These are phyloP conservation scores for Drosophila borborema DNA, from an alignment of 2,888 invertebrate species.

Conservation along the genomic window DNA sequence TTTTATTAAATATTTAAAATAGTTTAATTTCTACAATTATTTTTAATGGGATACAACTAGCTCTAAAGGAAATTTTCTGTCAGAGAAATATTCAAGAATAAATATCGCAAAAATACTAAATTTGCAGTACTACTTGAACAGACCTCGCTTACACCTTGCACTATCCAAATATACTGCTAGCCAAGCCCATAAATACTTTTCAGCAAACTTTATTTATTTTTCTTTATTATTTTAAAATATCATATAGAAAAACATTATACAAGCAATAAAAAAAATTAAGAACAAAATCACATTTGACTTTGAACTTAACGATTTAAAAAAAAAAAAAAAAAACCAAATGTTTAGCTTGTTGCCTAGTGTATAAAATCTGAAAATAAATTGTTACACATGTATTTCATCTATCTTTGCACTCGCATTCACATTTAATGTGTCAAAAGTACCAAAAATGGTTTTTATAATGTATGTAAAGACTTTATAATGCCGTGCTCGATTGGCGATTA, in stretches of 20 bases:
- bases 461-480: conserved; percentile 47
- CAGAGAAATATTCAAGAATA: not conserved
- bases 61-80: not conserved
- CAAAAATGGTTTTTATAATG: not conserved
- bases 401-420: conserved; percentile 1
- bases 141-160: not conserved
- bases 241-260: not conserved
- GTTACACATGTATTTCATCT: conserved; percentile 3
- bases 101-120: not conserved
- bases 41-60: not conserved
- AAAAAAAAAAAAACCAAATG: too few relatives aligned
- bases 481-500: conserved; percentile 52
- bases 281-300: not conserved
- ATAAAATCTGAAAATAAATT: conserved; percentile 14
- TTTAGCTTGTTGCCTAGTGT: not conserved
- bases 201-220: not conserved
- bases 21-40: not conserved
- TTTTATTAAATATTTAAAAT: not conserved
- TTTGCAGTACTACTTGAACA: not conserved
- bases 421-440: conserved; percentile 9
- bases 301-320: not conserved
- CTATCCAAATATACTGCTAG: too few relatives aligned
- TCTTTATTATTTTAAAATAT: not conserved
- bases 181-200: too few relatives aligned
- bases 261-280: not conserved